A percentile compares a stretch with the other conserved stretches of the same genome.
phyloP scores from a whole-genome alignment of 2,888 invertebrate genomes.

The Lypha dubia region DNA sequence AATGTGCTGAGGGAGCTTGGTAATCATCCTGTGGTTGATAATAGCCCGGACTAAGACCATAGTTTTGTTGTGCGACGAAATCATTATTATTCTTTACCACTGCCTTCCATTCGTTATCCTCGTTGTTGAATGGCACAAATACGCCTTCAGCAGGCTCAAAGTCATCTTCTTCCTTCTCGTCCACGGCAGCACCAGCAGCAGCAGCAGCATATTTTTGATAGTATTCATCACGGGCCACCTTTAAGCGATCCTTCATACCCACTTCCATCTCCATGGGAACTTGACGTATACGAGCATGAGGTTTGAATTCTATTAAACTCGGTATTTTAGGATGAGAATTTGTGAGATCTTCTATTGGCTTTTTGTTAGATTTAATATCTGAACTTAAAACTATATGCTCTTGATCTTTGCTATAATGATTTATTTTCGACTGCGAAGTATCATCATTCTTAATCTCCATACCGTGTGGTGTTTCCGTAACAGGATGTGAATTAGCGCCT shows the following conservation, averaged over 20 bases:
- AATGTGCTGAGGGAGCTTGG: slow-evolving; percentile 72
- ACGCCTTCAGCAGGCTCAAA: slow-evolving; percentile 71
- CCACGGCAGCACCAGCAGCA: neutral
- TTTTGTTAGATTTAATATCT: slow-evolving; percentile 79
- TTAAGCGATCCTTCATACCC: slow-evolving; percentile 77
- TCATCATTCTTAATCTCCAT: slow-evolving; percentile 77
- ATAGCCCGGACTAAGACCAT: slow-evolving; percentile 65
- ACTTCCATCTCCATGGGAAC: slow-evolving; percentile 81
- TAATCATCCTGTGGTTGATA: slow-evolving; percentile 76
- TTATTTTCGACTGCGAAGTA: slow-evolving; percentile 83
- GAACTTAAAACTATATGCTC: slow-evolving; percentile 83
- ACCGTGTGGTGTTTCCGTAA: slow-evolving; percentile 80
- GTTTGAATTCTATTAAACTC: slow-evolving; percentile 81
- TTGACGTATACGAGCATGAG: slow-evolving; percentile 81
- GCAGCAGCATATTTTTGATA: slow-evolving; percentile 72
- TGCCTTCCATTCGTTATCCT: slow-evolving; percentile 81
- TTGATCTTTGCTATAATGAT: slow-evolving; percentile 83
- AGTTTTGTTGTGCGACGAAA: slow-evolving; percentile 12
- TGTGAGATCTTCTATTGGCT: slow-evolving; percentile 80
- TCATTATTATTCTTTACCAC: slow-evolving; percentile 76
- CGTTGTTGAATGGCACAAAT: slow-evolving; percentile 71
- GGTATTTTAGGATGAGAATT: slow-evolving; percentile 81
- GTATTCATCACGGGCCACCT: slow-evolving; percentile 78
- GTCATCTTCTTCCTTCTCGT: slow-evolving; percentile 48
- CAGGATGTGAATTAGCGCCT: slow-evolving; percentile 83